A percentile compares a stretch with the other conserved stretches of the same genome.
Evolutionary conservation across 1,140 invertebrate species (phyloP).

Genomic region (Hycleus phaleratus): DNA sequence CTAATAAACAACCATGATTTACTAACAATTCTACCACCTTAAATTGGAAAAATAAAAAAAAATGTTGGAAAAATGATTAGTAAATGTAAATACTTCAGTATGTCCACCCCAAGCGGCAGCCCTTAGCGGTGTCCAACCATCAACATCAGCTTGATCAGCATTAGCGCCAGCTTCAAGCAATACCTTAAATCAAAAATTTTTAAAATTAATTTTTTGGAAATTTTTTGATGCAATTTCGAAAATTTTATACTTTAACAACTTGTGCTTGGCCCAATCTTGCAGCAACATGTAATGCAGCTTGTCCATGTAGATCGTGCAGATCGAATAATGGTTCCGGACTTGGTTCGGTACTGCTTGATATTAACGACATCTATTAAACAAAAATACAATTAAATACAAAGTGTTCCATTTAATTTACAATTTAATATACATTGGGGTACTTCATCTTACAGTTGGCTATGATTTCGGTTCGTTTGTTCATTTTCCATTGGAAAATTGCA

Average conservation of each 20-base stretch:
- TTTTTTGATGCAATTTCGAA: too few relatives aligned
- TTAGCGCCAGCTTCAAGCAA: slow-evolving; percentile 67
- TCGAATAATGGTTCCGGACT: slow-evolving; percentile 39
- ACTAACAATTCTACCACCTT: slow-evolving; percentile 73
- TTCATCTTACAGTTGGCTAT: too few relatives aligned
- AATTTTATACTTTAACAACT: slow-evolving; percentile 51
- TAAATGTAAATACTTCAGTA: slow-evolving; percentile 57
- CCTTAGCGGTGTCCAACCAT: slow-evolving; percentile 82
- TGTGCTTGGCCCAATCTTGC: slow-evolving; percentile 72
- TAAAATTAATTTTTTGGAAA: too few relatives aligned
- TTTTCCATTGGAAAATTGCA: too few relatives aligned
- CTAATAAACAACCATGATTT: slow-evolving; percentile 69
- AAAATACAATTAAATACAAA: background rate
- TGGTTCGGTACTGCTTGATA: slow-evolving; percentile 35
- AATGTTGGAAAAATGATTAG: slow-evolving; percentile 20
- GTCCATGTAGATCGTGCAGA: slow-evolving; percentile 53
- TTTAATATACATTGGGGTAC: too few relatives aligned
- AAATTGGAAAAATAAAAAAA: slow-evolving; percentile 18
- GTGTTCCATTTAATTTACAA: too few relatives aligned
- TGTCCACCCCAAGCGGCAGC: slow-evolving; percentile 90
- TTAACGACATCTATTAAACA: slow-evolving; percentile 32
- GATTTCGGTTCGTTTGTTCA: too few relatives aligned
- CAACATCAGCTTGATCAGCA: slow-evolving; percentile 76
- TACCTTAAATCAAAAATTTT: slow-evolving; percentile 34
- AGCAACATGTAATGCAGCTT: slow-evolving; percentile 76